Evolutionary conservation across 2,888 invertebrate species (phyloP).

Genomic region (Subacronicta megacephala): DNA sequence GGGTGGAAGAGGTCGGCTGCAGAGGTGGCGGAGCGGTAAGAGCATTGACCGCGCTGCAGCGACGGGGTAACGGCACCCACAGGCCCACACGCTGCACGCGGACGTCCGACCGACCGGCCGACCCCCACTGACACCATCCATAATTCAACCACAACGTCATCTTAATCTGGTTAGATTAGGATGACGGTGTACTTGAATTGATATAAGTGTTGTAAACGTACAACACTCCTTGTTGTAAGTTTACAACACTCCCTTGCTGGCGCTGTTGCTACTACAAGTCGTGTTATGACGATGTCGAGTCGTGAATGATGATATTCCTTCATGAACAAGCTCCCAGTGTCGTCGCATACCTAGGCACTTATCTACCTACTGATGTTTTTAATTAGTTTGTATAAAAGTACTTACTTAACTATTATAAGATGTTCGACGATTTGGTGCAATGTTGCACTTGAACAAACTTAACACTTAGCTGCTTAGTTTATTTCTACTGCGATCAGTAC

Average conservation of each 20-base stretch:
- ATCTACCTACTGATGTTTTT: too few relatives aligned
- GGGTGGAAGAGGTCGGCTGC: slow-evolving; percentile 57
- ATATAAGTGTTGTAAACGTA: too few relatives aligned
- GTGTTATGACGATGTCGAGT: too few relatives aligned
- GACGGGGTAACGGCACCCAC: slow-evolving; percentile 76
- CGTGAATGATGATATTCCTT: too few relatives aligned
- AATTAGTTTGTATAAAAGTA: too few relatives aligned
- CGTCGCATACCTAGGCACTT: too few relatives aligned
- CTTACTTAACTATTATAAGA: not conserved
- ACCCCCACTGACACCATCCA: slow-evolving; percentile 23
- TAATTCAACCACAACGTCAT: slow-evolving; percentile 33
- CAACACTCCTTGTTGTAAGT: too few relatives aligned
- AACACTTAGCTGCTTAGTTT: slow-evolving; percentile 36
- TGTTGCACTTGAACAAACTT: slow-evolving; percentile 61
- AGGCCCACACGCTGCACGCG: slow-evolving; percentile 65
- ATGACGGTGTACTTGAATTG: too few relatives aligned
- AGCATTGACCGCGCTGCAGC: slow-evolving; percentile 77
- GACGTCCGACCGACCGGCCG: slow-evolving; percentile 52
- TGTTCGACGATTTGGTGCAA: slow-evolving; percentile 21
- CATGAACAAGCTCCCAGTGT: too few relatives aligned
- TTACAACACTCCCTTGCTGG: too few relatives aligned
- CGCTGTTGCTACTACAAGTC: too few relatives aligned
- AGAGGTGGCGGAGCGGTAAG: slow-evolving; percentile 81
- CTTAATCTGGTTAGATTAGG: too few relatives aligned
- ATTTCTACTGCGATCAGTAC: slow-evolving; percentile 25